phyloP scores from a whole-genome alignment of 2,797 vertebrate genomes.

The Podarcis lilfordi region DNA sequence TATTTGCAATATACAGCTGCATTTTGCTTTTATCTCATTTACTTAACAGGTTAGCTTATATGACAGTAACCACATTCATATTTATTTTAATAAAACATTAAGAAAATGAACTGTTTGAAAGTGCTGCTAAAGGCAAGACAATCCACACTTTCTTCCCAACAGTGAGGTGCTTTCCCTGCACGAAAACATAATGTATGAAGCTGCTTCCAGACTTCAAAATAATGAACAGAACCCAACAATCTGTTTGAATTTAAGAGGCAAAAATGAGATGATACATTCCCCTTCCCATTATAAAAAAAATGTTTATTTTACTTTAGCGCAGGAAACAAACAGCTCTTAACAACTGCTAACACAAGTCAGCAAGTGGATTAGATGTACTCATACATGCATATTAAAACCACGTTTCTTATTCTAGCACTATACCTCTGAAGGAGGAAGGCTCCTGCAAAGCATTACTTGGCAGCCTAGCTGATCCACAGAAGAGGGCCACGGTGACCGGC shows the following conservation, averaged over 20 bases:
- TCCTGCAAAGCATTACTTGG: conserved; percentile 83
- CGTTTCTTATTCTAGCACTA: conserved; percentile 10
- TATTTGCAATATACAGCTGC: too few species aligned
- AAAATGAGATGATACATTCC: not conserved
- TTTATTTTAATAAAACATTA: not conserved
- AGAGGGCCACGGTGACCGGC: conserved; percentile 85
- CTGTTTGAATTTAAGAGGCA: not conserved
- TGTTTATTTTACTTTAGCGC: not conserved
- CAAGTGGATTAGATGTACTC: too few species aligned
- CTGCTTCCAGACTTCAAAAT: not conserved
- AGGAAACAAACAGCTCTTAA: not conserved
- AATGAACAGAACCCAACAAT: not conserved
- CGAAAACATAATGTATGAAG: not conserved
- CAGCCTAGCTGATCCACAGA: conserved; percentile 87
- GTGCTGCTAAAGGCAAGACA: not conserved
- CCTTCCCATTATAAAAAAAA: not conserved
- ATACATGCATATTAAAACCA: too few species aligned
- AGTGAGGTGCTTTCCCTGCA: not conserved
- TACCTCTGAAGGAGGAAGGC: conserved; percentile 75
- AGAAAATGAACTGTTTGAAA: not conserved
- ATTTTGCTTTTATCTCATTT: too few species aligned
- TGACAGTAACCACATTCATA: not conserved
- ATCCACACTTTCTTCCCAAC: too few species aligned
- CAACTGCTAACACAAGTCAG: not conserved
- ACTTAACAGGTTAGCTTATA: not conserved